phyloP scores from a whole-genome alignment of 2,888 invertebrate species.

The Mythimna loreyi region DNA sequence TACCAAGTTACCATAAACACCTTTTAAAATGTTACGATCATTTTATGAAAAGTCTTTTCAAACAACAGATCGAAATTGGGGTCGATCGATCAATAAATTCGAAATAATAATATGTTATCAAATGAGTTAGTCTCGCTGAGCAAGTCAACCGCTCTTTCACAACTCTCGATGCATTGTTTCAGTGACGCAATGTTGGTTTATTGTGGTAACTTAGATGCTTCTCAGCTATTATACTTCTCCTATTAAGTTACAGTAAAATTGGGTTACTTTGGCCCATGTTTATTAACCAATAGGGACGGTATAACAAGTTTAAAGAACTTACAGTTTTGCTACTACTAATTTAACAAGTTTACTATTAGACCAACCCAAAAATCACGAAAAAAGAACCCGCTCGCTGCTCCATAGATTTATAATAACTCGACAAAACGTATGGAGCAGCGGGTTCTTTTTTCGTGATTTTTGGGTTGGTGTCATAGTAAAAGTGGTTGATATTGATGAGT shows the following conservation, averaged over 20 bases:
- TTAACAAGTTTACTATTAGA: too few relatives aligned
- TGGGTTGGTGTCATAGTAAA: too few relatives aligned
- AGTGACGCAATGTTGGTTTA: not conserved
- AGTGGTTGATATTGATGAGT: too few relatives aligned
- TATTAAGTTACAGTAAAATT: not conserved
- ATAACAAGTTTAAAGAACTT: too few relatives aligned
- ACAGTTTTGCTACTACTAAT: too few relatives aligned
- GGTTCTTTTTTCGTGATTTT: too few relatives aligned
- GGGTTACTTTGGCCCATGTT: too few relatives aligned
- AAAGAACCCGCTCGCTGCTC: too few relatives aligned
- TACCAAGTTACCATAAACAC: not conserved
- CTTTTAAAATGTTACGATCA: not conserved
- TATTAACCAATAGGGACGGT: too few relatives aligned
- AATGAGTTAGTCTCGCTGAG: not conserved
- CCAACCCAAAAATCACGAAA: too few relatives aligned
- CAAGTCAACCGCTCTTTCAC: not conserved
- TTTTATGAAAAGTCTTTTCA: not conserved
- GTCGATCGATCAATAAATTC: not conserved
- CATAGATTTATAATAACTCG: too few relatives aligned
- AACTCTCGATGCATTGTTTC: not conserved
- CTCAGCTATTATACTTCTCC: not conserved
- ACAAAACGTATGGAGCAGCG: too few relatives aligned
- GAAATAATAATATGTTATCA: not conserved
- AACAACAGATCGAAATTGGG: not conserved
- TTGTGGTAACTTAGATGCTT: not conserved